Evolutionary conservation across 2,113 vertebrate species (phyloP), one percentile per base, ranked within the genome.

Genomic region (Phalacrocorax pelagicus): DNA sequence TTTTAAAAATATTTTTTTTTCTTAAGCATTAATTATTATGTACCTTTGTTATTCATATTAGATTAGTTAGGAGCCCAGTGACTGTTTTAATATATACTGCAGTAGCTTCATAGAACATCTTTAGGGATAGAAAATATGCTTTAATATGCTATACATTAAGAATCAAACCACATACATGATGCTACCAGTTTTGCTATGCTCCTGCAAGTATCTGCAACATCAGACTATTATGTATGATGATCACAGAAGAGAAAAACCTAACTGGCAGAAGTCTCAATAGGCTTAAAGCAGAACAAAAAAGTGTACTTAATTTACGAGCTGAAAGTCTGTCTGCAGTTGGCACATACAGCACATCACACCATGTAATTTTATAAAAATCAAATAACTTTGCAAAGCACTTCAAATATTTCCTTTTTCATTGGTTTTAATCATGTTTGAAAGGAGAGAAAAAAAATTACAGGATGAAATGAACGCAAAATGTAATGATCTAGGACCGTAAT

Each of bases 111-210:
- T 36, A 4, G 62, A 94, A 85, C 29, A 63, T 73, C 62, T 96
- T 96, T 90, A 0, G 0, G 78, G 71, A 91, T n/a, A 95, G 59
- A 96, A 96, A 92, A 87, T 66, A 96, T 74, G 84, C 85, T 95
- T 96, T 95, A 96, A 96, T 96, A 95, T 94, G 73, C 66, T 79
- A 73, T 65, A 96, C 86, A 96, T 95, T 92, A 96, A 97, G 96
- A 96, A 94, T 94, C 81, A 97, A 91, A 97, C 92, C 95, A 92
- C 94, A 95, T 92, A 91, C 96, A 95, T 94, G 84, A 97, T 90
- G 94, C 87, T 97, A 96, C 94, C 96, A 95, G 95, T 95, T 95
- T 92, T 3, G 27, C 81, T 95, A 36, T 63, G 97, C 71, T 96
- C 84, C 91, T 97, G 84, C 96, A 96, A 95, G 95, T 96, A 94